These are phyloP conservation scores for Oreortyx pictus DNA, from an alignment of 2,797 vertebrate genomes.

Conservation along the genomic window DNA sequence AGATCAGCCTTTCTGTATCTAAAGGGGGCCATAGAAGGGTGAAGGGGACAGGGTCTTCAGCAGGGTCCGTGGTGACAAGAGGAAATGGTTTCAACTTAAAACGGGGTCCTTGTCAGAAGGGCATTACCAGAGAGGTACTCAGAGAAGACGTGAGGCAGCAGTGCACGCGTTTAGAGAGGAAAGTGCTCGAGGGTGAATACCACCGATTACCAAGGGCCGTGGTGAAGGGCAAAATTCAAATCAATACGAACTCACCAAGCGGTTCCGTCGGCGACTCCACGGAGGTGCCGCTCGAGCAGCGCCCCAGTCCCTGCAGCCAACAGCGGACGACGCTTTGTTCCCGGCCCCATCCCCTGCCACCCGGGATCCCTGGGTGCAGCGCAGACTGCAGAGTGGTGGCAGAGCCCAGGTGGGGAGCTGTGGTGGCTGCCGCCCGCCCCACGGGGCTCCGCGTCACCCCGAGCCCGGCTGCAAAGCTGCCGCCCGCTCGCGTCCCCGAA, in stretches of 20 bases:
- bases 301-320: no score
- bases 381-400: background rate
- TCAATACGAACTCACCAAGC: background rate
- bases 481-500: background rate
- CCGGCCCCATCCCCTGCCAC: no score
- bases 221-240: background rate
- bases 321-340: no score
- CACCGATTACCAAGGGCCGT: fast-evolving
- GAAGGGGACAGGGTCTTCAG: no score
- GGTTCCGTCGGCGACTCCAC: fast-evolving
- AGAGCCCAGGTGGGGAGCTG: background rate
- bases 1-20: no score
- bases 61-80: no score
- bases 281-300: background rate
- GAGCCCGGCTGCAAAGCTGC: background rate
- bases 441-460: no score
- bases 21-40: no score
- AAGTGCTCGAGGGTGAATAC: background rate
- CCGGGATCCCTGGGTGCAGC: no score
- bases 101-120: background rate
- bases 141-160: background rate
- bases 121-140: fast-evolving
- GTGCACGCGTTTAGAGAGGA: fast-evolving
- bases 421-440: background rate
- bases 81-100: no score